Evolutionary conservation across 1,140 invertebrate species (phyloP).

Genomic region (Parasteatoda tepidariorum): DNA sequence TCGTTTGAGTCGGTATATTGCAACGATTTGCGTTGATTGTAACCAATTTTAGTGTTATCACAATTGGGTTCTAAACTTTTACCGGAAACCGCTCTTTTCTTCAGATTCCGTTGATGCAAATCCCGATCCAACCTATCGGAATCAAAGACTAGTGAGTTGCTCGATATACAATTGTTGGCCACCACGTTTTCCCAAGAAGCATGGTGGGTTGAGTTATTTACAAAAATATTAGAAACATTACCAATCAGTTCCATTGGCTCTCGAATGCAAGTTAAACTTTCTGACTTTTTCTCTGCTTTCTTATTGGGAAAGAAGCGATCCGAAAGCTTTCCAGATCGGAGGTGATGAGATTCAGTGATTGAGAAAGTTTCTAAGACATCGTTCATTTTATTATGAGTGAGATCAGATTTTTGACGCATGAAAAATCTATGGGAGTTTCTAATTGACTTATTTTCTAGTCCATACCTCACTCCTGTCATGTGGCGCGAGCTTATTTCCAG

Average conservation of each 20-base stretch:
- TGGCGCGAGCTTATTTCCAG: constrained; percentile 52
- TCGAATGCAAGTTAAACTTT: constrained; percentile 41
- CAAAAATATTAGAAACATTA: constrained; percentile 53
- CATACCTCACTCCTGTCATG: constrained; percentile 44
- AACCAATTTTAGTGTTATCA: constrained; percentile 29
- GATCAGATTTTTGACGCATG: constrained; percentile 70
- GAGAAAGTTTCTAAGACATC: constrained; percentile 56
- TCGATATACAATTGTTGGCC: constrained; percentile 30
- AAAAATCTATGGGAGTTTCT: constrained; percentile 61
- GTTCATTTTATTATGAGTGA: constrained; percentile 65
- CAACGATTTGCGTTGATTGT: constrained; percentile 35
- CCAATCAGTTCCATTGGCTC: constrained; percentile 51
- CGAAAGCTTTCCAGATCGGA: constrained; percentile 32
- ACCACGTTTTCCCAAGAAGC: constrained; percentile 57
- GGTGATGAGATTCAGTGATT: constrained; percentile 61
- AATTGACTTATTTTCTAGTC: constrained; percentile 49
- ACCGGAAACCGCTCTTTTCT: constrained; percentile 17
- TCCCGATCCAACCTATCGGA: constrained; percentile 44
- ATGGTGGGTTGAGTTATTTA: constrained; percentile 63
- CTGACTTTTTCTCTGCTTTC: constrained; percentile 46
- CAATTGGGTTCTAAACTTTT: not conserved
- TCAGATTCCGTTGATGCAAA: constrained; percentile 39
- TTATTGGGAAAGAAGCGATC: constrained; percentile 43
- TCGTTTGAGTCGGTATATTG: constrained; percentile 10
- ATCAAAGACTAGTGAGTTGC: constrained; percentile 27